Conservation (phyloP, 2,888 invertebrate species). For the Amphipyra berbera region DNA sequence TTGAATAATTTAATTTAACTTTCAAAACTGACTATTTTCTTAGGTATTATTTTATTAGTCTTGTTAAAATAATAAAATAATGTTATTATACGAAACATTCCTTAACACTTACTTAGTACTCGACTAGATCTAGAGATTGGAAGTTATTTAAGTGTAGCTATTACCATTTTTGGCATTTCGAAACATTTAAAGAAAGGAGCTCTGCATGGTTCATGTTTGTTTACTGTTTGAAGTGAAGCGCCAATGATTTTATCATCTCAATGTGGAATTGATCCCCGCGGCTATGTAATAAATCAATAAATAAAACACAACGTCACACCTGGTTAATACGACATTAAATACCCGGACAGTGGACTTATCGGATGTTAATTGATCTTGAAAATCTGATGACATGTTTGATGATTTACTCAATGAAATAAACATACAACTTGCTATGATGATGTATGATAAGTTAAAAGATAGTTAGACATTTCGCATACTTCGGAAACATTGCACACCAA, state of each 20-base stretch:
- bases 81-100: no score
- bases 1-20: constrained; percentile 4
- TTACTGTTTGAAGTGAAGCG: constrained; percentile 24
- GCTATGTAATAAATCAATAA: constrained; percentile 30
- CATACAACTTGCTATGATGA: no score
- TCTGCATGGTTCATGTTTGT: neutral
- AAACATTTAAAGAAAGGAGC: no score
- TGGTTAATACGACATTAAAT: constrained; percentile 21
- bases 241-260: constrained; percentile 34
- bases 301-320: constrained; percentile 13
- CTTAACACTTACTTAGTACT: no score
- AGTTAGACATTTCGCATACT: constrained; percentile 1
- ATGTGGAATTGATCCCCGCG: constrained; percentile 11
- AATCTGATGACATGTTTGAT: constrained; percentile 1
- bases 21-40: no score
- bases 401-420: neutral
- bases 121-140: no score
- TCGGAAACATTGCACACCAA: constrained; percentile 10
- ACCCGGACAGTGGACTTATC: constrained; percentile 1
- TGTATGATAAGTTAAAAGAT: constrained; percentile 5
- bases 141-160: no score
- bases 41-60: no score
- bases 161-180: no score
- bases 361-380: constrained; percentile 8
- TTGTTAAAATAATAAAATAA: no score